Evolutionary conservation across 2,113 vertebrate genomes (phyloP), one percentile per base, ranked within the genome.

Genomic region (Lanius collurio): DNA sequence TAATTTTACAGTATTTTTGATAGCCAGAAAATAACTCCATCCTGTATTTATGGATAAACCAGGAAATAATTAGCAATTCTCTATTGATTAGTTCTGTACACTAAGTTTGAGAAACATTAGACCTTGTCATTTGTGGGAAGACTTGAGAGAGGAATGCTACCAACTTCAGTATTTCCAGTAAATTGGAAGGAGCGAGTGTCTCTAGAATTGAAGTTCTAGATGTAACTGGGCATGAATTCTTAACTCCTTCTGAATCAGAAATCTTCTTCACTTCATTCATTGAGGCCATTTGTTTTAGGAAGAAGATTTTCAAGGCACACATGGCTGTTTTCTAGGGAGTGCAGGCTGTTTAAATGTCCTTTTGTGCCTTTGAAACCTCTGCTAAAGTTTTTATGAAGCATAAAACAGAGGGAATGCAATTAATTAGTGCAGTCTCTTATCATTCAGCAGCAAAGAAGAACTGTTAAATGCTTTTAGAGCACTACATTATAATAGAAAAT

Each of bases 341-440:
- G 37, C 52, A 64, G 47, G 53, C 83, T 91, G 53, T 47, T 91
- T 75, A 75, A 92, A 63, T 73, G 84, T 64, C 65, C 74, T 89
- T 89, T 87, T 50, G 83, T 94, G 87, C 83, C 74, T 91, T 94
- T 87, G 89, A 91, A 96, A 93, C 68, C 23, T 69, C 74, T 60
- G 63, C 53, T 87, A 4, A 84, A 85, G 67, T 83, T 93, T 68
- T 95, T 86, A 86, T 88, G 82, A 90, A 93, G 55, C 85, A 68
- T 87, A 65, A 91, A 94, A 60, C 57, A 79, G 65, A 94, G 35
- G 35, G 62, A 93, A 60, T 26, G 46, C 70, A 95, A 63, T 93
- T 93, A 81, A 93, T 93, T 89, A 84, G 74, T 65, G 62, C 62
- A 76, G 53, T 56, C n/a, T 87, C 59, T 70, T 87, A 89, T 68